Base-by-base conservation (phyloP, 2,888 invertebrate species). In the Panzeria rudis region DNA sequence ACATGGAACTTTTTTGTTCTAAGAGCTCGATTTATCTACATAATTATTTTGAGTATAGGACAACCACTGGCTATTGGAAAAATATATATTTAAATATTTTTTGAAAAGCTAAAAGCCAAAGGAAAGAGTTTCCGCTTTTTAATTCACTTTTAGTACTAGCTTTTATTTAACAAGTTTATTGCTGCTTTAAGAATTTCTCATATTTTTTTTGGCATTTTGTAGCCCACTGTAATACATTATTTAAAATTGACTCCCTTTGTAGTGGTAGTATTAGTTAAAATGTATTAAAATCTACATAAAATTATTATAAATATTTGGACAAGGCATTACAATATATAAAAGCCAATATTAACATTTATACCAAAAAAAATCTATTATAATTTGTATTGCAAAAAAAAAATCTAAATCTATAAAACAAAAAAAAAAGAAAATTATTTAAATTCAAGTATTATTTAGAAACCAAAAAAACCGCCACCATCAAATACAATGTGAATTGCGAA, bases 221-320 rank as follows among this genome's bases (percentile, higher is more conserved):
- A 13, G 54, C 29, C 69, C 47, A 76, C 84, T 81, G 77, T 84
- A 7, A 2, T 9, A 6, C 17, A 32, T 50, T 61, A 64, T 61
- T 20, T 54, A 13, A 80, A 25, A 72, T 62, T 68, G 50, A 80
- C 64, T 71, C 44, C 54, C 47, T 47, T 76, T 77, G 52, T 62
- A 47, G 54, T 9, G 54, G 81, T 32, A n/a, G 72, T 78, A 73
- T 81, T 78, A 73, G 77, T 81, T 78, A 52, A 69, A 85, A 85
- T 85, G 54, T 62, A 80, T 75, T 78, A 86, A 89, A 90, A 90
- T 90, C 89, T 89, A 90, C 90, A 90, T 90, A 89, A 89, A 90
- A 89, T 89, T 89, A 89, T 90, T 89, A 90, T 90, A 90, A 90
- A 90, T 90, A 89, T 91, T 91, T 91, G 88, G 88, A 86, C 88